A percentile compares a stretch with the other conserved stretches of the same genome.
Conservation (phyloP, 1,140 invertebrate species). For the Bombus affinis region DNA sequence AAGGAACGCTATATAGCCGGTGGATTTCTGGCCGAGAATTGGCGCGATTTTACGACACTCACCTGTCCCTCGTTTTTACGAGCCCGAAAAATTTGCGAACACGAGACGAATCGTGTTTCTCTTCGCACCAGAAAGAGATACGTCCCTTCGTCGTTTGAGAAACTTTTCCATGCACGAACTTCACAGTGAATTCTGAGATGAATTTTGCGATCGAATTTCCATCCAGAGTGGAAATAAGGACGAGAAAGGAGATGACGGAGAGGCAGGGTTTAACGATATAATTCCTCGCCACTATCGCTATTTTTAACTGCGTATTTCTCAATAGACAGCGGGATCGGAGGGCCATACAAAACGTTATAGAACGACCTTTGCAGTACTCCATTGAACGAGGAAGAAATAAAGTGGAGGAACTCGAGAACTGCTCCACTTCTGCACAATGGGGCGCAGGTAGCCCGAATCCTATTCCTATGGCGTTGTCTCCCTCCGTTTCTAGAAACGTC, state of each 20-base stretch:
- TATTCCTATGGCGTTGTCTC: not conserved
- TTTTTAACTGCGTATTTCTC: slow-evolving; percentile 19
- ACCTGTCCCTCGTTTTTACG: slow-evolving; percentile 1
- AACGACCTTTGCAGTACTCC: slow-evolving; percentile 68
- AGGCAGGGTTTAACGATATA: not conserved
- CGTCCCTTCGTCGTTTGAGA: too few relatives aligned
- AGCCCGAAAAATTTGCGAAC: too few relatives aligned
- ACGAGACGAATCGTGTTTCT: not conserved
- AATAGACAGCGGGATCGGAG: not conserved
- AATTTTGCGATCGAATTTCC: slow-evolving; percentile 1
- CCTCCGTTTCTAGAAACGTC: not conserved
- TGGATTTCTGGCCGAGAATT: not conserved
- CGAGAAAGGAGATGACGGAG: not conserved
- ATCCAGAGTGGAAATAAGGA: not conserved
- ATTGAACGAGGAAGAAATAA: slow-evolving; percentile 69
- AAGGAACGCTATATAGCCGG: too few relatives aligned
- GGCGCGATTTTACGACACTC: not conserved
- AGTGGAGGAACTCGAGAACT: slow-evolving; percentile 72
- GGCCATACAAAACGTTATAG: slow-evolving; percentile 48
- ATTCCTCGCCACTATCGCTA: not conserved
- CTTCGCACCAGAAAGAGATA: not conserved
- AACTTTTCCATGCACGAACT: not conserved
- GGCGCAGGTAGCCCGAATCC: slow-evolving; percentile 64
- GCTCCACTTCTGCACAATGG: slow-evolving; percentile 72
- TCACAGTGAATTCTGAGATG: not conserved